Percentiles rank a stretch among this genome's conserved stretches.
phyloP scores from a whole-genome alignment of 2,888 invertebrate species.

The Drosophila sordidula region DNA sequence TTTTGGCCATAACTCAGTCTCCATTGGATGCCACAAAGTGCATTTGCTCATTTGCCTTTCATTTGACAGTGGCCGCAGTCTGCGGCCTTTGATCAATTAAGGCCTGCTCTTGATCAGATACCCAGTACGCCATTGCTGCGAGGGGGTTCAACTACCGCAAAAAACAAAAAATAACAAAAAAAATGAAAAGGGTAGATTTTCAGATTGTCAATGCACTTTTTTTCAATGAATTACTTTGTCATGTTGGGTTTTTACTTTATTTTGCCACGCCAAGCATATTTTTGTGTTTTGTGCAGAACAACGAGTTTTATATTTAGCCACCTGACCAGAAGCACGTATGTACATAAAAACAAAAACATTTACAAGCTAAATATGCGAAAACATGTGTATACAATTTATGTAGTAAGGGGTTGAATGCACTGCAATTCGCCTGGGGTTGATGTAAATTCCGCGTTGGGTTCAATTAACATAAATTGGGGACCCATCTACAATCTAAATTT shows the following conservation, averaged over 20 bases:
- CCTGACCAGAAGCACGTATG: constrained; percentile 40
- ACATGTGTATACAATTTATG: constrained; percentile 2
- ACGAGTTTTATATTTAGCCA: constrained; percentile 52
- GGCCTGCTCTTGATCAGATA: constrained; percentile 1
- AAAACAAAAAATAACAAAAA: background rate
- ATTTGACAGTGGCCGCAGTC: constrained; percentile 7
- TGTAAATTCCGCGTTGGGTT: background rate
- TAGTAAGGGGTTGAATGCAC: constrained; percentile 50
- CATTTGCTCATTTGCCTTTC: background rate
- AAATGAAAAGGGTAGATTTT: constrained; percentile 10
- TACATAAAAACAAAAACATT: constrained; percentile 17
- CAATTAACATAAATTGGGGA: background rate
- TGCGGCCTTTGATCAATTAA: constrained; percentile 9
- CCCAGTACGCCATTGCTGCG: constrained; percentile 22
- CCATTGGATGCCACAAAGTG: background rate
- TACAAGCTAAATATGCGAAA: constrained; percentile 2
- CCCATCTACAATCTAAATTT: background rate
- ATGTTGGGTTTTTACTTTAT: constrained; percentile 5
- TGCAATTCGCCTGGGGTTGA: constrained; percentile 17
- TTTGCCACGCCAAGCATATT: constrained; percentile 48
- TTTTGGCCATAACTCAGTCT: background rate
- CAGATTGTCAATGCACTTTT: constrained; percentile 32
- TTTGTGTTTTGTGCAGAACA: constrained; percentile 34
- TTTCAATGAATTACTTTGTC: constrained; percentile 34
- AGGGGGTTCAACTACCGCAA: constrained; percentile 44